Base-by-base conservation (phyloP, 1,140 invertebrate species). In the Archivesica marissinica region DNA sequence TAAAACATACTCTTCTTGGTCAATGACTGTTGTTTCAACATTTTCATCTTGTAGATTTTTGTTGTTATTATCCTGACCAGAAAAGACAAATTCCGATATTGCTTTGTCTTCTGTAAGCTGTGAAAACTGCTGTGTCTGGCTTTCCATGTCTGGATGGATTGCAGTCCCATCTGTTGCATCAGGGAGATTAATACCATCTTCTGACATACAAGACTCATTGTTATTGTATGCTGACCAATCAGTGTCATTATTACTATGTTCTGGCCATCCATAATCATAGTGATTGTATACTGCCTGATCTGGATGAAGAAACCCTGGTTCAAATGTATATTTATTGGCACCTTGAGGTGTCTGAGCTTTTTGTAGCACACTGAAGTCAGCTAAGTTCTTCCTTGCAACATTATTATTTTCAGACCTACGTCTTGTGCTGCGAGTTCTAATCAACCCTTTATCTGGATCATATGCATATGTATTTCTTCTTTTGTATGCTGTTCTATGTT, bases 1-100 rank as follows among this genome's bases (percentile, higher is more conserved):
- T 20, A 79, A 35, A 66, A 66, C 28, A 64, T 79, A 59, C n/a
- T 79, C 77, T 64, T 79, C 77, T 13, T 72, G 68, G 25, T 72
- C 68, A 30, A 30, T 72, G 15, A 20, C 39, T n/a, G 39, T 7
- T 47, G 41, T 33, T 47, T 50, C 68, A 30, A 47, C 28, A 50
- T 47, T 72, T 1, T 30, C 41, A 0, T 50, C 15, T 25, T 47
- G 23, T 25, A 52, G 15, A 15, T 6, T 70, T n/a, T 38, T 28
- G 50, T 52, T 3, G 17, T 23, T n/a, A n/a, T 47, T 47, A 47
- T 47, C 20, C 7, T 20, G 50, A 23, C 23, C 23, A 23, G 50
- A 4, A 4, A 7, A 7, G 3, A 3, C 50, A 35, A 64, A 35
- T 1, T 35, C 15, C 2, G 9, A 13, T 20, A 20, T 64, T 3